These are phyloP conservation scores for Cebidichthys violaceus DNA, from an alignment of 2,113 vertebrate genomes.

Conservation along the genomic window DNA sequence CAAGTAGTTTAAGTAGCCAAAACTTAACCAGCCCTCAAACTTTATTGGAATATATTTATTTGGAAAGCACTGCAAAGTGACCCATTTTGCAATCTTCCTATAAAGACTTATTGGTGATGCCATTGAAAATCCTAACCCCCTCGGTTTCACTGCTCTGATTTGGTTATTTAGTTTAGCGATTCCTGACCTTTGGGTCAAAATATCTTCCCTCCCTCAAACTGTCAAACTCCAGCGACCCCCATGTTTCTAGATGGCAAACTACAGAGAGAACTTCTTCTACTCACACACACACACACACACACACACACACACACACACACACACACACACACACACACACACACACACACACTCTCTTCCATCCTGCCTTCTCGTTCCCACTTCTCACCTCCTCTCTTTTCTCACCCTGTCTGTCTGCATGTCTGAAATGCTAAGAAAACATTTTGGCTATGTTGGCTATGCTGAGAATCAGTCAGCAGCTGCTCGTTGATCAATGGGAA, in stretches of 20 bases:
- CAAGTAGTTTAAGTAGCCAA: neutral
- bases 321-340: neutral
- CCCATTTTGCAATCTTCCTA: neutral
- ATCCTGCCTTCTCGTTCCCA: slow-evolving; percentile 44
- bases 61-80: neutral
- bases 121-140: neutral
- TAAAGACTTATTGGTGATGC: neutral
- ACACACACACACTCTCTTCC: neutral
- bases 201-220: neutral
- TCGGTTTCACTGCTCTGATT: neutral
- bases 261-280: slow-evolving; percentile 4
- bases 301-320: slow-evolving; percentile 5
- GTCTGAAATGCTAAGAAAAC: slow-evolving; percentile 80
- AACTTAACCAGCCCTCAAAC: neutral
- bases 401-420: slow-evolving; percentile 70
- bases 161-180: neutral
- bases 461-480: slow-evolving; percentile 79
- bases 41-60: neutral
- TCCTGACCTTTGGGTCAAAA: slow-evolving; percentile 7
- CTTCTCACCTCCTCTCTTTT: slow-evolving; percentile 58
- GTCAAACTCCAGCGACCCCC: neutral
- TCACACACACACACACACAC: neutral
- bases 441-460: slow-evolving; percentile 75
- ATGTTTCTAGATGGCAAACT: slow-evolving; percentile 17
- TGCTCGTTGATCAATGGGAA: slow-evolving; percentile 81